Evolutionary conservation across 2,888 invertebrate species (phyloP).

Genomic region (Spisula subtruncata): DNA sequence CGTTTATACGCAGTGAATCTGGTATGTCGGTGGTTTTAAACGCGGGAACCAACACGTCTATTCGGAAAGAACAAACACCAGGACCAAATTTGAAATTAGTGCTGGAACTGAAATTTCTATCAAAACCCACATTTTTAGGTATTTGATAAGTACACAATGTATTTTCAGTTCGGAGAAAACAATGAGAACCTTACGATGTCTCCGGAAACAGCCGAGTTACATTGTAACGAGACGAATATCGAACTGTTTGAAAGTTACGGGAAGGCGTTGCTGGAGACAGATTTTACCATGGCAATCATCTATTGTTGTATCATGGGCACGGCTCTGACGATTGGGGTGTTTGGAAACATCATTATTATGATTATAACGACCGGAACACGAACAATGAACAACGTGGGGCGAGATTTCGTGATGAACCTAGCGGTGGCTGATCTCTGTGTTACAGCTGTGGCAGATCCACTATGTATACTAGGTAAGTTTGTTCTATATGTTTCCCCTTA

Average conservation of each 20-base stretch:
- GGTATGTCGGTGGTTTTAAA: no score
- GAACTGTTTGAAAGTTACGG: constrained; percentile 30
- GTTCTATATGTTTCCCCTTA: no score
- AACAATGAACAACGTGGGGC: constrained; percentile 79
- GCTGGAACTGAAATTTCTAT: no score
- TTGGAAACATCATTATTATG: constrained; percentile 82
- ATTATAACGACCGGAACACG: constrained; percentile 71
- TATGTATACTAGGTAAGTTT: constrained; percentile 83
- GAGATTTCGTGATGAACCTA: constrained; percentile 83
- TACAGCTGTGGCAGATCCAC: constrained; percentile 81
- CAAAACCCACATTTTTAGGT: no score
- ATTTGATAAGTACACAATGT: no score
- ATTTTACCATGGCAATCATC: constrained; percentile 75
- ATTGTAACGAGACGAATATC: constrained; percentile 31
- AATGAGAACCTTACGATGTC: not conserved
- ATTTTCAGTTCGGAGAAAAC: not conserved
- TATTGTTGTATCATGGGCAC: constrained; percentile 76
- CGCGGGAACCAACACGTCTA: no score
- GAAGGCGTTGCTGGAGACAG: constrained; percentile 72
- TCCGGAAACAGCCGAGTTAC: not conserved
- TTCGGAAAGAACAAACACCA: no score
- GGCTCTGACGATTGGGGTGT: constrained; percentile 74
- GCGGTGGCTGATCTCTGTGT: constrained; percentile 84
- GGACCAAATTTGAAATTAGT: no score
- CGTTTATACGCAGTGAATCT: no score